Conservation (phyloP, 2,797 vertebrate species). For the Ambastaia sidthimunki region DNA sequence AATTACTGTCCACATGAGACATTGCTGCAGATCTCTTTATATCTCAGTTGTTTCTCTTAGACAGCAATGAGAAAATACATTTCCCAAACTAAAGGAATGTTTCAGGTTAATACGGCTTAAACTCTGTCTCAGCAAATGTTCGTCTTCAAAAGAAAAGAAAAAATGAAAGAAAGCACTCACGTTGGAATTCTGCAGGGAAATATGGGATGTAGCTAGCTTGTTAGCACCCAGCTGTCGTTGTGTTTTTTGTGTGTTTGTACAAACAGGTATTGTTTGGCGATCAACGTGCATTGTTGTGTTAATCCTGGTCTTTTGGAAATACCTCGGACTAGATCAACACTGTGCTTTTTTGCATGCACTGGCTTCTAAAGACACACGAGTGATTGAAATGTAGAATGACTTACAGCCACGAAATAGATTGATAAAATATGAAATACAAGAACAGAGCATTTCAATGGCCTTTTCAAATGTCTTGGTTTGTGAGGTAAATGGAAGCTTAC, state of each 20-base stretch:
- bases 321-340: neutral
- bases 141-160: no score
- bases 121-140: neutral
- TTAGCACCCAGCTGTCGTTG: neutral
- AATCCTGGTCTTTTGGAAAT: neutral
- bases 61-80: no score
- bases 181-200: neutral
- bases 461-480: slow-evolving; percentile 40
- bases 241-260: neutral
- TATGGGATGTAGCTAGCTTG: neutral
- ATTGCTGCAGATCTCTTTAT: no score
- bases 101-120: neutral
- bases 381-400: slow-evolving; percentile 75
- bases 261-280: neutral
- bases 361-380: slow-evolving; percentile 44
- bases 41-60: no score
- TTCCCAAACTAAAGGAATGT: neutral
- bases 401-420: slow-evolving; percentile 60
- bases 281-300: neutral
- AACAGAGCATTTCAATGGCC: slow-evolving; percentile 65
- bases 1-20: no score
- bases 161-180: neutral
- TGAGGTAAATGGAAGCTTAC: slow-evolving; percentile 77
- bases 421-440: slow-evolving; percentile 78
- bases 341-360: slow-evolving; percentile 6